Percentiles rank a stretch among this genome's conserved stretches.
phyloP scores from a whole-genome alignment of 2,888 invertebrate species.

The Octodonta nipae region DNA sequence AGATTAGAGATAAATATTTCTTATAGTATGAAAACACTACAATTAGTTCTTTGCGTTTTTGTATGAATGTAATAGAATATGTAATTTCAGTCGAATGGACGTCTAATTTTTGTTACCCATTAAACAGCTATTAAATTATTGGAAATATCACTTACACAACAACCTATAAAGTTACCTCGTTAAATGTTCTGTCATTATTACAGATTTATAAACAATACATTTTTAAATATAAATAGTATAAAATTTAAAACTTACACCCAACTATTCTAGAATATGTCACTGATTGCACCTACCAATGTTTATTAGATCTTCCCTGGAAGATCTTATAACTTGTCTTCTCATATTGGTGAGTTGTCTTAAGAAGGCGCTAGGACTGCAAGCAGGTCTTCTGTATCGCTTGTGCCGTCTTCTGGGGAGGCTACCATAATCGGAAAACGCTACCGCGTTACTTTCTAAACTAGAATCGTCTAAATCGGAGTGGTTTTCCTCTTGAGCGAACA shows the following conservation, averaged over 20 bases:
- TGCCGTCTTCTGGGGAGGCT: conserved; percentile 28
- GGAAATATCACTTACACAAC: too few species aligned
- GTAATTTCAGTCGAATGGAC: too few species aligned
- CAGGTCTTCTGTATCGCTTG: conserved; percentile 19
- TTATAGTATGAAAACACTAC: too few species aligned
- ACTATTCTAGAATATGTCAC: background rate
- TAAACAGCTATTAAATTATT: too few species aligned
- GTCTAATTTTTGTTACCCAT: too few species aligned
- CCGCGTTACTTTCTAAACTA: conserved; percentile 29
- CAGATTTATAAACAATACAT: too few species aligned
- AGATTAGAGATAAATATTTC: too few species aligned
- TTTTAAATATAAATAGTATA: too few species aligned
- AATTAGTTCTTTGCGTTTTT: too few species aligned
- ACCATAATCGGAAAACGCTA: conserved; percentile 33
- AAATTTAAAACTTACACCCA: background rate
- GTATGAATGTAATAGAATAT: too few species aligned
- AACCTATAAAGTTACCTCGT: too few species aligned
- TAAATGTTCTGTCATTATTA: too few species aligned
- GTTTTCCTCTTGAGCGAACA: conserved; percentile 6
- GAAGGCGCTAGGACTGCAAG: conserved; percentile 42
- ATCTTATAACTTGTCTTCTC: conserved; percentile 42
- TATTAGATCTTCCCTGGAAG: conserved; percentile 36
- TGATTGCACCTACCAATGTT: conserved; percentile 5
- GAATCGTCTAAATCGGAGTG: conserved; percentile 17
- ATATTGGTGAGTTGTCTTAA: conserved; percentile 44